phyloP scores from a whole-genome alignment of 2,797 vertebrate genomes.

The Falco berigora region DNA sequence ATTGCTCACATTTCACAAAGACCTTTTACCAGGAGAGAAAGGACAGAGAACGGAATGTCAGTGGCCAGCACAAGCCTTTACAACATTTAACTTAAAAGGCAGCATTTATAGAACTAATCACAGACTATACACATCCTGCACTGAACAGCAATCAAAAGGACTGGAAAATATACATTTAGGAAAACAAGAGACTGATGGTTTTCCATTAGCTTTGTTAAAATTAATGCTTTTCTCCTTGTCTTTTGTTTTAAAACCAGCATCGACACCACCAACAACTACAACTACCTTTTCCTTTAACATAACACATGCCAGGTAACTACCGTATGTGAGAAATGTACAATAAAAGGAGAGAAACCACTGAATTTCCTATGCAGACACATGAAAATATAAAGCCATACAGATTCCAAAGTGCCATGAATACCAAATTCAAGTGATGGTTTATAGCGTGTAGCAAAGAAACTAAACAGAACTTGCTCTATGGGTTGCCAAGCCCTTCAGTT shows the following conservation, averaged over 20 bases:
- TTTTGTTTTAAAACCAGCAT: conserved; percentile 47
- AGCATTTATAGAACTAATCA: conserved; percentile 76
- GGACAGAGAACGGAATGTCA: conserved; percentile 58
- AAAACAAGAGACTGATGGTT: conserved; percentile 66
- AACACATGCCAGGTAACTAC: conserved; percentile 42
- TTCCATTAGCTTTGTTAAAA: conserved; percentile 51
- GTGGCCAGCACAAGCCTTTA: conserved; percentile 86
- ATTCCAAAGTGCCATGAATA: conserved; percentile 84
- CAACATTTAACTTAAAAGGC: conserved; percentile 82
- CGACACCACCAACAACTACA: conserved; percentile 45
- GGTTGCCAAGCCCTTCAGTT: conserved; percentile 70
- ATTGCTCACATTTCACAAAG: conserved; percentile 58
- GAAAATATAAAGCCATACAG: conserved; percentile 72
- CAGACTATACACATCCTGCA: conserved; percentile 82
- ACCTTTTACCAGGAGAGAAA: conserved; percentile 44
- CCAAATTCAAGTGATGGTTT: conserved; percentile 81
- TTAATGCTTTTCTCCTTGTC: conserved; percentile 74
- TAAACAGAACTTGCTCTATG: conserved; percentile 34
- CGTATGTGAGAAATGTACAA: conserved; percentile 54
- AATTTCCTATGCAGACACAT: conserved; percentile 59
- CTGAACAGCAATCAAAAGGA: conserved; percentile 58
- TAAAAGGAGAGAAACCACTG: conserved; percentile 29
- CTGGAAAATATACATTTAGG: conserved; percentile 73
- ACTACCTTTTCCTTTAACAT: conserved; percentile 55
- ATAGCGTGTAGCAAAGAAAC: conserved; percentile 38